These are phyloP conservation scores for Pemphigus obesinymphae DNA, from an alignment of 1,140 invertebrate species.

Conservation along the genomic window DNA sequence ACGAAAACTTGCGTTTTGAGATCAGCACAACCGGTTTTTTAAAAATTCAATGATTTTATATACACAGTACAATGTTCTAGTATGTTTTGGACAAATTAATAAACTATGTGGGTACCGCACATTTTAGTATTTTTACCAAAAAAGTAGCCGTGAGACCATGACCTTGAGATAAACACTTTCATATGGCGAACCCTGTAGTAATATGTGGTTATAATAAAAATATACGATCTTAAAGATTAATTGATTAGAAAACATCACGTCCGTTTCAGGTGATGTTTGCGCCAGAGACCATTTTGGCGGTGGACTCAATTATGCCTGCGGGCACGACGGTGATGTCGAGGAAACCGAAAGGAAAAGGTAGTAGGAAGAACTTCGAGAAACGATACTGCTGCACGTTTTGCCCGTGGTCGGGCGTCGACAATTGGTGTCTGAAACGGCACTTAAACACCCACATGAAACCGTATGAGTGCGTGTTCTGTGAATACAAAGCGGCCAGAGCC, in stretches of 20 bases:
- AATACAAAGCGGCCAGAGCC: constrained; percentile 83
- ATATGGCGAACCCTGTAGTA: no score
- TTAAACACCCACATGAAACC: constrained; percentile 88
- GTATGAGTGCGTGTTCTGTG: constrained; percentile 80
- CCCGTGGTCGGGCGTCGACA: constrained; percentile 86
- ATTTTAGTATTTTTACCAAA: no score
- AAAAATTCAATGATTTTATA: no score
- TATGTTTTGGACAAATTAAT: no score
- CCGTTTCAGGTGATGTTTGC: not conserved
- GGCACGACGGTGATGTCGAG: not conserved
- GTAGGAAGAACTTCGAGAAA: constrained; percentile 49
- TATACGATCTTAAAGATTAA: no score
- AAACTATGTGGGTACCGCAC: no score
- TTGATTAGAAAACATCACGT: not conserved
- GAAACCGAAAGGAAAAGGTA: constrained; percentile 1
- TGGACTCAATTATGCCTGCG: not conserved
- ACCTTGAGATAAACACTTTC: no score
- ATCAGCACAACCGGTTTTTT: no score
- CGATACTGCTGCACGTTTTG: constrained; percentile 81
- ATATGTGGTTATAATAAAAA: no score
- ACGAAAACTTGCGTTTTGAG: no score
- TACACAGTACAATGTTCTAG: no score
- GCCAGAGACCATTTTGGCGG: not conserved
- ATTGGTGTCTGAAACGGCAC: constrained; percentile 87
- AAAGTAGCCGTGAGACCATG: no score